phyloP scores from a whole-genome alignment of 2,797 vertebrate species.

The Eidolon dupreanum region DNA sequence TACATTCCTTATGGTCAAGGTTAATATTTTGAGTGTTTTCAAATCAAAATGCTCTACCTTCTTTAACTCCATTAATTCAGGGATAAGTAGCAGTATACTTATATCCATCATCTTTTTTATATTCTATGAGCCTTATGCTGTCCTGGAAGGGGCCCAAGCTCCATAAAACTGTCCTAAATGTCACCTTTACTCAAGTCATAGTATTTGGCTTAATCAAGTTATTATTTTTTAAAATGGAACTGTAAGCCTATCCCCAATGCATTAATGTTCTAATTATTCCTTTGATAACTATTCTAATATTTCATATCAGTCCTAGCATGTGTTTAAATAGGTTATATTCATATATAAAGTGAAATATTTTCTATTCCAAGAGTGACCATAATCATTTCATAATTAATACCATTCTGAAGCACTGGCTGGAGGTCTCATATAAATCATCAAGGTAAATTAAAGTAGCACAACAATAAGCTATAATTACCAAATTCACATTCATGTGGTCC shows the following conservation, averaged over 20 bases:
- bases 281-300: constrained; percentile 20
- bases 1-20: background rate
- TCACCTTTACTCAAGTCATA: constrained; percentile 17
- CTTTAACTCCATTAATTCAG: background rate
- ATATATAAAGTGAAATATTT: constrained; percentile 22
- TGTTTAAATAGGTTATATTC: constrained; percentile 24
- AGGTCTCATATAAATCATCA: background rate
- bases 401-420: background rate
- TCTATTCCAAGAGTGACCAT: background rate
- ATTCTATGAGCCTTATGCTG: background rate
- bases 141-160: background rate
- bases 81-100: background rate
- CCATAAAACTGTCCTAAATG: background rate
- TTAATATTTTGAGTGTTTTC: constrained; percentile 16
- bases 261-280: constrained; percentile 12
- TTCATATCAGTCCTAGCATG: background rate
- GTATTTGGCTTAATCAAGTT: background rate
- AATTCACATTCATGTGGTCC: background rate
- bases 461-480: background rate
- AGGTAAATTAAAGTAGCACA: background rate
- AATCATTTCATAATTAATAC: constrained; percentile 47
- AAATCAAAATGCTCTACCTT: background rate
- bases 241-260: background rate
- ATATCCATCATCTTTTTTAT: background rate
- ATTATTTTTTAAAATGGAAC: constrained; percentile 27